Evolutionary conservation across 2,113 vertebrate species (phyloP), one percentile per base, ranked within the genome.

Genomic region (Lipotes vexillifer): DNA sequence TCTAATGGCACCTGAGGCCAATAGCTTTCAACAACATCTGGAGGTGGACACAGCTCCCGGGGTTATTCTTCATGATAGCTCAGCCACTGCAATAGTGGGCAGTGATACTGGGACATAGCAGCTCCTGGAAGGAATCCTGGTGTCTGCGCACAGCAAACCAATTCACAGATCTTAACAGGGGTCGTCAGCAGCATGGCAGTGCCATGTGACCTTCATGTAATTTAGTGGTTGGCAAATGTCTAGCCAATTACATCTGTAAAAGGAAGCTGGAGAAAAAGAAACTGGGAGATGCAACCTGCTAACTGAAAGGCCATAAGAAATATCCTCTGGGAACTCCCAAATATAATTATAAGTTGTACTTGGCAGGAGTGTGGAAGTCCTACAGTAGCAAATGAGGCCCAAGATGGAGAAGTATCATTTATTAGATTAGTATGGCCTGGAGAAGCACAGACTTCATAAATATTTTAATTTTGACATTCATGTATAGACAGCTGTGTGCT

Each of bases 381-480:
- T 25, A 33, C 3, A 75, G 41, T n/a, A 71, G 49, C 52, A 83
- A 82, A 77, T 63, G 71, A 78, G 44, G 33, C 44, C 41, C 41
- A 88, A 63, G 69, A 71, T 46, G n/a, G 23, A 59, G 44, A 78
- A 55, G 88, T 88, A 57, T 2, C 25, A 33, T 80, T 91, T 74
- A 61, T 46, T 69, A 77, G 25, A 92, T 38, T 57, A 31, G 25
- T 69, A 4, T 71, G 69, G 17, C 52, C 74, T 65, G 23, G 55
- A 84, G 71, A 88, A 78, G 71, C 6, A 46, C 41, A 63, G 44
- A 25, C n/a, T 87, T 94, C 25, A 44, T 77, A 88, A 77, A 71
- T 83, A 96, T 71, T 96, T 94, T 77, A 84, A 88, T 86, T 83
- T 88, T 92, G 84, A 85, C 84, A 71, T 95, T 85, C 55, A 49